Conservation (phyloP, 2,888 invertebrate genomes). For the Antheraea yamamai region DNA sequence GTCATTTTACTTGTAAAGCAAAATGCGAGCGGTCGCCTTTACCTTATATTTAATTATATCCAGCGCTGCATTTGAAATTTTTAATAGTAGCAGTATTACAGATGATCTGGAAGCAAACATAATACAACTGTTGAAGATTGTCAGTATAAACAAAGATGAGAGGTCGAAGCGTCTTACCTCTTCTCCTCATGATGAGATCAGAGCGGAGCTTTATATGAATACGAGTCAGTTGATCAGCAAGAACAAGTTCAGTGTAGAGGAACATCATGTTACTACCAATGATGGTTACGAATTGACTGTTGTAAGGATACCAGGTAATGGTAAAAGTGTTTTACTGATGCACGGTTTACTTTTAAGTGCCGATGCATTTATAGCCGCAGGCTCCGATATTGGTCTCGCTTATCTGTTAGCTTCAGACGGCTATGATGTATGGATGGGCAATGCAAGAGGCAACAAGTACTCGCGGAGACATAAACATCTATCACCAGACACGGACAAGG, state of each 20-base stretch:
- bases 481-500: slow-evolving; percentile 42
- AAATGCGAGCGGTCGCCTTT: neutral
- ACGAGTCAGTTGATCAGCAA: slow-evolving; percentile 28
- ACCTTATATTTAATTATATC: neutral
- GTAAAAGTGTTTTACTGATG: slow-evolving; percentile 83
- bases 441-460: slow-evolving; percentile 87
- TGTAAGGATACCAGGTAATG: slow-evolving; percentile 29
- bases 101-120: neutral
- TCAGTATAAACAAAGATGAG: neutral
- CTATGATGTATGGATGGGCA: slow-evolving; percentile 89
- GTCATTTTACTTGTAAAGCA: neutral
- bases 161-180: neutral
- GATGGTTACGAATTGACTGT: slow-evolving; percentile 40
- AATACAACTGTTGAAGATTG: neutral
- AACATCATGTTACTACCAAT: slow-evolving; percentile 31
- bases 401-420: slow-evolving; percentile 82
- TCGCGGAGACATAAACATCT: slow-evolving; percentile 67
- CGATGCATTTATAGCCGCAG: slow-evolving; percentile 85
- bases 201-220: slow-evolving; percentile 28
- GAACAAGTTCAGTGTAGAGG: slow-evolving; percentile 27
- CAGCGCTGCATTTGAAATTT: neutral
- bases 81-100: neutral
- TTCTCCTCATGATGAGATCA: neutral
- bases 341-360: slow-evolving; percentile 88
- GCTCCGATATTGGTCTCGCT: slow-evolving; percentile 77